Evolutionary conservation across 2,888 invertebrate species (phyloP).

Genomic region (Dastarcus helophoroides): DNA sequence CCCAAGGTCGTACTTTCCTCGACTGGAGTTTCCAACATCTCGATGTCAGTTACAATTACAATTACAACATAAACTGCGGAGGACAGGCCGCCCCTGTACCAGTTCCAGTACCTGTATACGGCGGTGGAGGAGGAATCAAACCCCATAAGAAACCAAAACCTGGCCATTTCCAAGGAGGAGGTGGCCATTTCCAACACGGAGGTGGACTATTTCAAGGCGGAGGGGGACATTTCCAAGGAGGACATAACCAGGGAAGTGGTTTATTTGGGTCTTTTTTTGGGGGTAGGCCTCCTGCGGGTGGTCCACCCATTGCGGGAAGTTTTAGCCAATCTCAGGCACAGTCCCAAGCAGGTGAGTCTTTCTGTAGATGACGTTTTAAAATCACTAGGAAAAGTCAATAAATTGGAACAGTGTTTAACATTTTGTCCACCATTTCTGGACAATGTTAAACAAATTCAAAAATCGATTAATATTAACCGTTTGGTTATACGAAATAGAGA

Average conservation of each 20-base stretch:
- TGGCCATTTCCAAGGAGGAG: slow-evolving; percentile 3
- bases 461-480: too few relatives aligned
- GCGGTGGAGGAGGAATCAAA: too few relatives aligned
- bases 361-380: slow-evolving; percentile 1
- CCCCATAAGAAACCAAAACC: not conserved
- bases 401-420: too few relatives aligned
- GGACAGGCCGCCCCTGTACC: too few relatives aligned
- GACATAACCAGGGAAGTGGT: slow-evolving; percentile 8
- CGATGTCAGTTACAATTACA: slow-evolving; percentile 24
- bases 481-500: too few relatives aligned
- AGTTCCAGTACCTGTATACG: too few relatives aligned
- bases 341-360: slow-evolving; percentile 12
- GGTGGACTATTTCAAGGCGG: slow-evolving; percentile 5
- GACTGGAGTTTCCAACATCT: slow-evolving; percentile 21
- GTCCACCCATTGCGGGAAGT: slow-evolving; percentile 12
- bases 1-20: slow-evolving; percentile 23
- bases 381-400: too few relatives aligned
- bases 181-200: slow-evolving; percentile 5
- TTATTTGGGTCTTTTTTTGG: slow-evolving; percentile 14
- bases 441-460: too few relatives aligned
- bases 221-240: slow-evolving; percentile 7
- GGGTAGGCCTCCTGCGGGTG: slow-evolving; percentile 13
- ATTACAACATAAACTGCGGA: slow-evolving; percentile 24
- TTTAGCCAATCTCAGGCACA: slow-evolving; percentile 15
- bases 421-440: too few relatives aligned